phyloP scores from a whole-genome alignment of 2,888 invertebrate species.

The Drosophila neutralis region DNA sequence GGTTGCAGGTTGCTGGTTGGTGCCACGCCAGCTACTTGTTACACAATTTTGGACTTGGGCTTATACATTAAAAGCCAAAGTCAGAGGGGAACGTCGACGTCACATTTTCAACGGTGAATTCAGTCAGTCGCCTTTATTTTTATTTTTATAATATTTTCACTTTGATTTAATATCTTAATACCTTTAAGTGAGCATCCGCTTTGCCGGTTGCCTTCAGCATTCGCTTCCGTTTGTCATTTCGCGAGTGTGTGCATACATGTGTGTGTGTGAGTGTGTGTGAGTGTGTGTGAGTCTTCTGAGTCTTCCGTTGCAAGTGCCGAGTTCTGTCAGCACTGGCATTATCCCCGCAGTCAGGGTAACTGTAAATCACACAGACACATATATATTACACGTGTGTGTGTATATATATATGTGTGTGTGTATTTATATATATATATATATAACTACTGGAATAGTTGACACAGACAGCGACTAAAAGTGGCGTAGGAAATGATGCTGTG shows the following conservation, averaged over 20 bases:
- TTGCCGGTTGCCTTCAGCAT: conserved; percentile 51
- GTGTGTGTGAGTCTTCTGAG: conserved; percentile 25
- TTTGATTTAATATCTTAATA: conserved; percentile 81
- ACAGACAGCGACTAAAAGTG: conserved; percentile 56
- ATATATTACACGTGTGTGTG: conserved; percentile 3
- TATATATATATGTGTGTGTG: background rate
- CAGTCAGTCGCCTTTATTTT: conserved; percentile 52
- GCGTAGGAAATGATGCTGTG: conserved; percentile 77
- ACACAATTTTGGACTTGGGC: conserved; percentile 40
- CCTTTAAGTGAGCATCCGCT: conserved; percentile 78
- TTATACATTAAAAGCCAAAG: conserved; percentile 76
- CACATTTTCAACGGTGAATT: conserved; percentile 63
- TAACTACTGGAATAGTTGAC: conserved; percentile 73
- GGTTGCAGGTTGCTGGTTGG: background rate
- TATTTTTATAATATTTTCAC: conserved; percentile 62
- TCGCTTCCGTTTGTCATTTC: conserved; percentile 37
- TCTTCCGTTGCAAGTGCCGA: conserved; percentile 45
- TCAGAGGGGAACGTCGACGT: conserved; percentile 60
- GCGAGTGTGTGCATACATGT: background rate
- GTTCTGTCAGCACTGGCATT: conserved; percentile 53
- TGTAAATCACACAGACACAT: conserved; percentile 70
- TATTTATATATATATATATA: background rate
- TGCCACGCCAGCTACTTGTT: conserved; percentile 30
- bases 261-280: background rate
- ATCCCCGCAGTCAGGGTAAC: conserved; percentile 77